Conservation (phyloP, 2,797 vertebrate genomes). For the Chaetophractus vellerosus region DNA sequence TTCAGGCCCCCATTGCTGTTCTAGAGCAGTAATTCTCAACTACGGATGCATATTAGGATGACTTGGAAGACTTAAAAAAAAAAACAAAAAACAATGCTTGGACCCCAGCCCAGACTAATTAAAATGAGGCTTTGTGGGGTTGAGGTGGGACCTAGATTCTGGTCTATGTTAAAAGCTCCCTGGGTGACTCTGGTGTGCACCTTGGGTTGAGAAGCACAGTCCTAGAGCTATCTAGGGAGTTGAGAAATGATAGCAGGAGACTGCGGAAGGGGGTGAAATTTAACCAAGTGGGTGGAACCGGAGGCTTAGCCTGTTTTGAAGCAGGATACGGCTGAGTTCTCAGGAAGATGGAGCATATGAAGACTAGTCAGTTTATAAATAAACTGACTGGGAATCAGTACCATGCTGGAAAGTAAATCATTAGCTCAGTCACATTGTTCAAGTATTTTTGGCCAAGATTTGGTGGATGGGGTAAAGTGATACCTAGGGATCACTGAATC, state of each 20-base stretch:
- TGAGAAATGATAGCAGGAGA: background rate
- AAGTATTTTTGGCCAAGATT: background rate
- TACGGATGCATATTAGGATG: background rate
- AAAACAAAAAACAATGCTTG: background rate
- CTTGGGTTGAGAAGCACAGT: background rate
- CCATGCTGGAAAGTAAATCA: background rate
- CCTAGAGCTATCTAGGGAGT: background rate
- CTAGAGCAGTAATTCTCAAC: background rate
- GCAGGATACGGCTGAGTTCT: background rate
- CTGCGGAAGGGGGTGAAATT: background rate
- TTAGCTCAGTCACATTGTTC: background rate
- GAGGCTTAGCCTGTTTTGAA: background rate
- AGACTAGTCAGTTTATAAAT: background rate
- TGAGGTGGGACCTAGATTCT: background rate
- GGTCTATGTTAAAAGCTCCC: background rate
- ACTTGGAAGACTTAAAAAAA: background rate
- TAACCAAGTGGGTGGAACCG: background rate
- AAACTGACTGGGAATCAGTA: background rate
- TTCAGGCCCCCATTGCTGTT: too few species aligned
- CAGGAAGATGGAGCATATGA: background rate
- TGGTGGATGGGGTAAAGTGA: background rate
- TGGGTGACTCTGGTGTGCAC: too few species aligned
- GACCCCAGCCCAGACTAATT: background rate
- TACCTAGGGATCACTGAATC: too few species aligned
- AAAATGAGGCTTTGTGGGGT: background rate